A percentile compares a stretch with the other conserved stretches of the same genome.
phyloP scores from a whole-genome alignment of 2,797 vertebrate species.

The Phataginus tetradactyla region DNA sequence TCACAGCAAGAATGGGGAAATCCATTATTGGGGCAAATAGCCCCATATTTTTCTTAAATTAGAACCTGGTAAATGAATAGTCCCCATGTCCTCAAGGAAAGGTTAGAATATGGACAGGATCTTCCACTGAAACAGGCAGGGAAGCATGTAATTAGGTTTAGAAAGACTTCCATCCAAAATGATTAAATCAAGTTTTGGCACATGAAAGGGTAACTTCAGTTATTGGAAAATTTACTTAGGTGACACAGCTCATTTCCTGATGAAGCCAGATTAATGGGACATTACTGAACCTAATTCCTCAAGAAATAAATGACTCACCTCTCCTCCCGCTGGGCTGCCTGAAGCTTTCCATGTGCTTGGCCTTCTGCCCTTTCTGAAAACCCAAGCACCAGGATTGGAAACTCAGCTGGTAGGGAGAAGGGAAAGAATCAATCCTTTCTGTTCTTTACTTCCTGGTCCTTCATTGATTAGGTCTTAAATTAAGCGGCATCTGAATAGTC shows the following conservation, averaged over 20 bases:
- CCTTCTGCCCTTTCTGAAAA: conserved; percentile 71
- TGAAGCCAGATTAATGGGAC: conserved; percentile 77
- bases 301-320: conserved; percentile 77
- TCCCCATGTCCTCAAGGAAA: conserved; percentile 60
- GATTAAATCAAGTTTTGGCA: conserved; percentile 77
- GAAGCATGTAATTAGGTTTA: conserved; percentile 73
- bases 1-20: not conserved
- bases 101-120: conserved; percentile 53
- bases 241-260: conserved; percentile 80
- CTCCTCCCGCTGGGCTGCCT: conserved; percentile 72
- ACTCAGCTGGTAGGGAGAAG: conserved; percentile 12
- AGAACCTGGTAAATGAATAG: conserved; percentile 30
- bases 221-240: conserved; percentile 77
- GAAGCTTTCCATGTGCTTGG: conserved; percentile 62
- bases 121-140: conserved; percentile 56
- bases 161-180: conserved; percentile 71
- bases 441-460: not conserved
- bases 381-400: conserved; percentile 16
- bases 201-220: conserved; percentile 71
- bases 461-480: conserved; percentile 48
- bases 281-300: conserved; percentile 73
- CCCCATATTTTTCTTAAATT: conserved; percentile 57
- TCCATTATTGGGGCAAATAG: conserved; percentile 27
- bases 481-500: not conserved
- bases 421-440: conserved; percentile 22